Base-by-base conservation (phyloP, 2,888 invertebrate species). In the Acanthoscelides obtectus region DNA sequence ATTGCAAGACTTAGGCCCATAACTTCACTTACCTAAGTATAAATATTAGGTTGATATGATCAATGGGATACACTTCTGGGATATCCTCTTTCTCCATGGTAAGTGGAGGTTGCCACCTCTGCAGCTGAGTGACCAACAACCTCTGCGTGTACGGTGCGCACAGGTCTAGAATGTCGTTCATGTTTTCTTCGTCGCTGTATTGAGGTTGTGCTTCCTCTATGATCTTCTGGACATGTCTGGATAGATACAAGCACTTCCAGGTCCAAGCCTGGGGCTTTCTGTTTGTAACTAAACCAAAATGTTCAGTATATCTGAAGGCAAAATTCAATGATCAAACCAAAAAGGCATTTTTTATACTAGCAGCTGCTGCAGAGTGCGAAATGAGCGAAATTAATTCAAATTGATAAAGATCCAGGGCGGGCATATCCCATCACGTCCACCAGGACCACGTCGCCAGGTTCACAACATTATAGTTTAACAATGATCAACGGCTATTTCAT, bases 31-130 rank as follows among this genome's bases (percentile, higher is more conserved):
- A 68, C 87, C 12, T 87, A 83, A 72, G 87, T 86, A 66, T 19
- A 66, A 66, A 66, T 6, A 21, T 6, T 68, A 92, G 83, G 8
- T 89, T 89, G 65, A 92, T 88, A 76, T 92, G 91, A 74, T 90
- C 87, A 25, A 83, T 82, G 0, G 86, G 82, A 69, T 82, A 84
- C 1, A 84, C 81, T 66, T 85, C 83, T 0, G 84, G 84, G 22
- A 83, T 79, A 72, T 87, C 86, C 19, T 85, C 84, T 66, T 80
- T 77, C 2, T 84, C 82, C 76, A 81, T 80, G 0, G 81, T 87
- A 5, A 80, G 77, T 0, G 89, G 89, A 66, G 88, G 88, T 65
- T 87, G 86, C 79, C 88, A 87, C 25, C 87, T 85, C 83, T 88
- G 88, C 27, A 90, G 79, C 79, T 90, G 88, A 20, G 86, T 88